Conservation (phyloP, 2,888 invertebrate species). For the Lochmaea crataegi region DNA sequence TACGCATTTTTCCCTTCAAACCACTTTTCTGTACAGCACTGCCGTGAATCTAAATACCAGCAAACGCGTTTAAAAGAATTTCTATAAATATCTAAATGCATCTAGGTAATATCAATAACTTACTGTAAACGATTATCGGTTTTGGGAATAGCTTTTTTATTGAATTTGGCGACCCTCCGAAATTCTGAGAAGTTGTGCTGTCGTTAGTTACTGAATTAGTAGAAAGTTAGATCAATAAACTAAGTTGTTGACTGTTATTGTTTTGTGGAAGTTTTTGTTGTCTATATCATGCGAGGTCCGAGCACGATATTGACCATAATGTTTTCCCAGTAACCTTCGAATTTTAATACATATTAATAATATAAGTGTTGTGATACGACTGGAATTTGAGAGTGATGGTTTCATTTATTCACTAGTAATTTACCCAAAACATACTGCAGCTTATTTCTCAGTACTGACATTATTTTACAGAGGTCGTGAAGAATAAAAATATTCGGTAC, state of each 20-base stretch:
- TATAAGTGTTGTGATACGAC: neutral
- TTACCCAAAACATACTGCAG: too few species aligned
- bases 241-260: constrained; percentile 26
- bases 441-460: too few species aligned
- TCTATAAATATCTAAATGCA: constrained; percentile 39
- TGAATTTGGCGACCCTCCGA: constrained; percentile 10
- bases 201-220: constrained; percentile 2
- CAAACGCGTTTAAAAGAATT: constrained; percentile 14
- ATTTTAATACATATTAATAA: neutral
- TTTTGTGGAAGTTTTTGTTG: constrained; percentile 19
- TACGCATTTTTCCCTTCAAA: too few species aligned
- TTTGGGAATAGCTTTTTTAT: constrained; percentile 34
- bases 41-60: constrained; percentile 5
- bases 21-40: neutral
- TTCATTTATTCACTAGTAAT: too few species aligned
- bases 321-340: neutral
- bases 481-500: too few species aligned
- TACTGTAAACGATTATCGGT: constrained; percentile 40
- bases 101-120: constrained; percentile 46
- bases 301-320: neutral
- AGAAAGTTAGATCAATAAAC: constrained; percentile 20
- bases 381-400: too few species aligned
- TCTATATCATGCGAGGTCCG: neutral
- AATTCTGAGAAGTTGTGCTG: constrained; percentile 18
- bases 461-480: too few species aligned